phyloP scores from a whole-genome alignment of 2,113 vertebrate genomes.

The Chinchilla lanigera region DNA sequence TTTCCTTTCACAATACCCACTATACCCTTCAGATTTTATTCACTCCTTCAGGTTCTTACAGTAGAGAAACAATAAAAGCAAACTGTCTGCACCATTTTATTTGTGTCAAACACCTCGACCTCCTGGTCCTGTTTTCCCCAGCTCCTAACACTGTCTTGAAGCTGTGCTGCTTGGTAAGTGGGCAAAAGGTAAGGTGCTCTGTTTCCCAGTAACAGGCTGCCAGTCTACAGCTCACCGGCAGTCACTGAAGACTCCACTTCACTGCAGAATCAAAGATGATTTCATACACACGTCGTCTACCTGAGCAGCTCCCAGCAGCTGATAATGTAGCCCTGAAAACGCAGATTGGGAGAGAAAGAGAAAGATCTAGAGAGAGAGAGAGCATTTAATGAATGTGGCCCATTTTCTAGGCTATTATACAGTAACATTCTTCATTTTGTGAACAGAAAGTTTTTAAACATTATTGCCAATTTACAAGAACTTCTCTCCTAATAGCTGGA shows the following conservation, averaged over 20 bases:
- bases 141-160: constrained; percentile 56
- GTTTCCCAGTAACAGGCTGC: constrained; percentile 80
- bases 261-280: constrained; percentile 65
- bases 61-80: constrained; percentile 35
- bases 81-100: constrained; percentile 41
- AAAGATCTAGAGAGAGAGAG: background rate
- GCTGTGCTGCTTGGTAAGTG: constrained; percentile 31
- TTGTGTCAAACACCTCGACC: constrained; percentile 70
- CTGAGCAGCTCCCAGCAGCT: background rate
- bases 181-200: constrained; percentile 77
- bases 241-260: constrained; percentile 72
- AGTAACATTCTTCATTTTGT: background rate
- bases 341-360: background rate
- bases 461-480: constrained; percentile 53
- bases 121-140: constrained; percentile 76
- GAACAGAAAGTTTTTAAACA: constrained; percentile 54
- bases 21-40: no score
- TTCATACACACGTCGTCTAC: constrained; percentile 37
- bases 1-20: no score
- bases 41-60: no score
- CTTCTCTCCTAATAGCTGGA: constrained; percentile 56
- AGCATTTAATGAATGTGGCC: background rate
- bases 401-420: background rate
- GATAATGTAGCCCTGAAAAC: constrained; percentile 45
- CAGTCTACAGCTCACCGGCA: constrained; percentile 52